Base-by-base conservation (phyloP, 2,113 vertebrate species). In the Notarius lentiginosus region DNA sequence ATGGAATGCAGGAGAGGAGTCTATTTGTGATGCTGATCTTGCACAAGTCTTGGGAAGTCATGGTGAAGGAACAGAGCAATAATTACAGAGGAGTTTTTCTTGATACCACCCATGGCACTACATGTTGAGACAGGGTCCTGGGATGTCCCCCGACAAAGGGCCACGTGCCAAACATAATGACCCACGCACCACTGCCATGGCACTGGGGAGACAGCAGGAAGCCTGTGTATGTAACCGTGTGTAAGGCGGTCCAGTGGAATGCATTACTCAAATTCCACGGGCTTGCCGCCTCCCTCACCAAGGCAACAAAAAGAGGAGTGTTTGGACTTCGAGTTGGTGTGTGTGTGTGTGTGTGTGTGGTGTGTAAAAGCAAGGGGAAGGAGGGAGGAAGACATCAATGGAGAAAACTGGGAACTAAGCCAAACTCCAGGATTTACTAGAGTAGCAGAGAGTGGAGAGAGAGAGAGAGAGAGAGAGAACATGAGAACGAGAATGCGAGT, bases 181-280 rank as follows among this genome's bases (percentile, higher is more conserved):
- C 86, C 79, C 70, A 73, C 76, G 81, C 79, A 82, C 73, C 77
- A 83, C 84, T 85, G 84, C 83, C 88, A 72, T 65, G 86, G 81
- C 30, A 82, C 77, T 89, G 87, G 34, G 81, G 12, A 81, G 68
- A 82, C 80, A 87, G 84, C 70, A 82, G 82, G 75, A 89, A 84
- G 84, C 81, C n/a, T 87, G 86, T 81, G 87, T 51, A 53, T 83
- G 83, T 53, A 81, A 72, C 65, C 22, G 66, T 70, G 82, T 60
- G 63, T 73, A 84, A 75, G 82, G 81, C 81, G 77, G 63, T 88
- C 85, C 87, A 83, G 68, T 88, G 89, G 90, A 92, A 92, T 89
- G 88, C 86, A 79, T 86, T 66, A 77, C 79, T 85, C 87, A 58
- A 89, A 93, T 94, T 93, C 93, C 92, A 90, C 34, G 30, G 88